Percentiles rank a stretch among this genome's conserved stretches.
Evolutionary conservation across 2,888 invertebrate genomes (phyloP).

Genomic region (Megaustenia siamemsis): DNA sequence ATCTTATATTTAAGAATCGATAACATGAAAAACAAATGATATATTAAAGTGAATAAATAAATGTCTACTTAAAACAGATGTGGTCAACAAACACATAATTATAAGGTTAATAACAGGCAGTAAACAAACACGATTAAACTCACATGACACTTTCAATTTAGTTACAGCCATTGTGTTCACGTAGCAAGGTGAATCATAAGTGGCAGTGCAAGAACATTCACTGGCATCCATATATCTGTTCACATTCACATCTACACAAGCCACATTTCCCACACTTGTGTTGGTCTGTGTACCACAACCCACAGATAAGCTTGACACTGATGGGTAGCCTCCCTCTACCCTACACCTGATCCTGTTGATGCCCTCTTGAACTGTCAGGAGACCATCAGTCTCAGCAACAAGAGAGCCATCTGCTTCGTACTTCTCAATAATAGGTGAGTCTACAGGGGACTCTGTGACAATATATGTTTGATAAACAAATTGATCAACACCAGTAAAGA

Average conservation of each 20-base stretch:
- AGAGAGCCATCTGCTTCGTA: not conserved
- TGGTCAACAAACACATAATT: no score
- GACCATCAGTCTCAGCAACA: not conserved
- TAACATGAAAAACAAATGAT: no score
- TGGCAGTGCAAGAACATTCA: slow-evolving; percentile 13
- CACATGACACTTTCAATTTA: no score
- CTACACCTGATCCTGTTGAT: slow-evolving; percentile 10
- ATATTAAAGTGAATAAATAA: no score
- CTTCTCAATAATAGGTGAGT: not conserved
- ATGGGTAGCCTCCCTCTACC: slow-evolving; percentile 21
- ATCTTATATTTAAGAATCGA: no score
- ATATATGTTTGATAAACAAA: not conserved
- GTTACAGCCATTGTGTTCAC: not conserved
- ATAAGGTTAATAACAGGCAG: no score
- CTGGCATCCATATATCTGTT: not conserved
- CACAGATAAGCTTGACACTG: not conserved
- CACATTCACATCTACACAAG: not conserved
- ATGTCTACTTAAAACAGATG: no score
- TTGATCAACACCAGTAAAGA: no score
- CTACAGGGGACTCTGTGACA: not conserved
- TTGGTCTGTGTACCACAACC: not conserved
- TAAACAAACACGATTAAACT: no score
- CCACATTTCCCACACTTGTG: not conserved
- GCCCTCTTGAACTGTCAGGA: slow-evolving; percentile 17
- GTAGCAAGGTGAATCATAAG: slow-evolving; percentile 7